Base-by-base conservation (phyloP, 2,113 vertebrate species). In the Notechis scutatus region DNA sequence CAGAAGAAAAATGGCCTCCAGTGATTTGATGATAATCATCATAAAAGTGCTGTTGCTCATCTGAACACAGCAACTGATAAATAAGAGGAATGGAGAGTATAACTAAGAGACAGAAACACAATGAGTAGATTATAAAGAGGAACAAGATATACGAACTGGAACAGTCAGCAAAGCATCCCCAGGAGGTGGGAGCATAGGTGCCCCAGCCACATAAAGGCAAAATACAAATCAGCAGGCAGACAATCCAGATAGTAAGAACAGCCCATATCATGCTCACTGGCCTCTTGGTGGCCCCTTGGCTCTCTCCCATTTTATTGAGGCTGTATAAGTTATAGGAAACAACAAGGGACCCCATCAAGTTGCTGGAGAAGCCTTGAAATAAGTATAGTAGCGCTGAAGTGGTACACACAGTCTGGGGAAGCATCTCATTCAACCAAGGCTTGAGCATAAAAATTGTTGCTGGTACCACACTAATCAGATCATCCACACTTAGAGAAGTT, bases 151-250 rank as follows among this genome's bases (percentile, higher is more conserved):
- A 98, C 29, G 98, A 98, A 47, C 98, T 98, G 95, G 97, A 96
- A 93, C 96, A 96, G 95, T 98, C 98, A 0, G 98, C 96, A 94
- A 98, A 98, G 95, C 99, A 99, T 5, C 99, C 99, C 96, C 99
- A 98, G 47, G 98, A 96, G 21, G 98, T 98, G 87, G 97, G 98
- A 54, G 96, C 93, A 90, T 99, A 99, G 90, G 96, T 96, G 93
- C 99, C 99, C 99, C 99, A 99, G 2, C 99, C 99, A 88, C 98
- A 98, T 85, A 99, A 94, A 81, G 99, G 99, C 45, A 99, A 93
- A 93, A 97, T 61, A 7, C 99, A 98, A 93, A 99, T 96, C n/a
- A 96, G 93, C 96, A 99, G 96, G 88, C 98, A 98, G 93, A 97
- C 95, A 1, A 97, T 97, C 99, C 99, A 99, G 86, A 98, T 96